Evolutionary conservation across 2,113 vertebrate genomes (phyloP).

Genomic region (Syngnathus scovelli): DNA sequence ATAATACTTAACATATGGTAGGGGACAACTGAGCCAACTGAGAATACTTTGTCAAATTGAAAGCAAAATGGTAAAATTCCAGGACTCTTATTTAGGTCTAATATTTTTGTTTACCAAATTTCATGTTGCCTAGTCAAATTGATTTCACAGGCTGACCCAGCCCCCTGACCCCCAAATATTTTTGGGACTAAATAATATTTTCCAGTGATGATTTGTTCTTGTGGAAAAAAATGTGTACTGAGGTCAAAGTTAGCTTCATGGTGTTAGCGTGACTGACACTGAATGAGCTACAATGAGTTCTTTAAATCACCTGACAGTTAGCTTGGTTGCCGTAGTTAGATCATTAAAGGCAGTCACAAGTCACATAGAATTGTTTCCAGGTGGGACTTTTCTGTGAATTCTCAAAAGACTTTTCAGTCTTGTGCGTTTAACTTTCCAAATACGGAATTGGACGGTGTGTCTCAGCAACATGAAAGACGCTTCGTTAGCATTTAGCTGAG

Average conservation of each 20-base stretch:
- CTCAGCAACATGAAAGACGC: background rate
- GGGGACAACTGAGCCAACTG: background rate
- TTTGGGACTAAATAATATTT: background rate
- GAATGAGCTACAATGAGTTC: background rate
- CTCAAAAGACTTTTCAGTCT: background rate
- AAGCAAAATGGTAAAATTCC: background rate
- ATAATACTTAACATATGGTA: background rate
- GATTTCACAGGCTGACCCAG: no score
- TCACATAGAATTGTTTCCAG: background rate
- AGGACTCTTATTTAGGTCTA: no score
- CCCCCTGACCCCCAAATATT: no score
- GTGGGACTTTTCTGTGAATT: background rate
- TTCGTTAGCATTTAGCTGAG: background rate
- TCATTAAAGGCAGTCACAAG: background rate
- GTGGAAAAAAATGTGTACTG: background rate
- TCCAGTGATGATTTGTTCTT: background rate
- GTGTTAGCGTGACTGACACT: background rate
- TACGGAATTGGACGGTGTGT: background rate
- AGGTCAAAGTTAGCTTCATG: background rate
- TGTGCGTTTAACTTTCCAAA: background rate
- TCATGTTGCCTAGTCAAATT: background rate
- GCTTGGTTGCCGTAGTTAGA: background rate
- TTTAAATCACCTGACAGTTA: background rate
- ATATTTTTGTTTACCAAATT: background rate
- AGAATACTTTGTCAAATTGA: background rate